Percentiles rank a stretch among this genome's conserved stretches.
These are phyloP conservation scores for Loriculus beryllinus DNA, from an alignment of 2,797 vertebrate species.

Conservation along the genomic window DNA sequence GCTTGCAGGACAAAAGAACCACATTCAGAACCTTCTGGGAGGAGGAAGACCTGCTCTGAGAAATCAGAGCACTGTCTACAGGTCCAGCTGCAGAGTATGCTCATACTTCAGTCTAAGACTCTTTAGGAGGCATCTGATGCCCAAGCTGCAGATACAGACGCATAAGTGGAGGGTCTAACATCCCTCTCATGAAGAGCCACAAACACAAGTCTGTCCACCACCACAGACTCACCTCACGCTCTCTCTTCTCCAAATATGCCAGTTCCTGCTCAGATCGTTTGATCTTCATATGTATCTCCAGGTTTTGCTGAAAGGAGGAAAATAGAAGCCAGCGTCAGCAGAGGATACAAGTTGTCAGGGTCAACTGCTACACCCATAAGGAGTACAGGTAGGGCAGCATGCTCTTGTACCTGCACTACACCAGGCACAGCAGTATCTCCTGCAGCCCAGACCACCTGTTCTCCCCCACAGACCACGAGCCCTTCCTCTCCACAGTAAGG, in stretches of 20 bases:
- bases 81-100: not conserved
- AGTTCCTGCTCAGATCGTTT: conserved; percentile 93
- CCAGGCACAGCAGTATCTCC: not conserved
- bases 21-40: not conserved
- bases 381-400: not conserved
- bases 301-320: conserved; percentile 88
- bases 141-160: not conserved
- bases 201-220: not conserved
- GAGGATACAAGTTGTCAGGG: not conserved
- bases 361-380: not conserved
- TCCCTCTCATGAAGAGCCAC: not conserved
- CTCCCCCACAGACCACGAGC: not conserved
- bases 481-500: not conserved
- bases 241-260: conserved; percentile 92
- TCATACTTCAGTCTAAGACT: not conserved
- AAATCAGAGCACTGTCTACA: not conserved
- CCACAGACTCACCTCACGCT: conserved; percentile 83
- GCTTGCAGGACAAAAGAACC: not conserved
- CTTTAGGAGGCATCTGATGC: not conserved
- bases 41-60: not conserved
- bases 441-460: not conserved
- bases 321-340: conserved; percentile 26
- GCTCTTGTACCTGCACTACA: not conserved
- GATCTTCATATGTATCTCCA: conserved; percentile 96
- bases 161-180: not conserved